phyloP scores from a whole-genome alignment of 2,113 vertebrate species.

The Phocoena phocoena region DNA sequence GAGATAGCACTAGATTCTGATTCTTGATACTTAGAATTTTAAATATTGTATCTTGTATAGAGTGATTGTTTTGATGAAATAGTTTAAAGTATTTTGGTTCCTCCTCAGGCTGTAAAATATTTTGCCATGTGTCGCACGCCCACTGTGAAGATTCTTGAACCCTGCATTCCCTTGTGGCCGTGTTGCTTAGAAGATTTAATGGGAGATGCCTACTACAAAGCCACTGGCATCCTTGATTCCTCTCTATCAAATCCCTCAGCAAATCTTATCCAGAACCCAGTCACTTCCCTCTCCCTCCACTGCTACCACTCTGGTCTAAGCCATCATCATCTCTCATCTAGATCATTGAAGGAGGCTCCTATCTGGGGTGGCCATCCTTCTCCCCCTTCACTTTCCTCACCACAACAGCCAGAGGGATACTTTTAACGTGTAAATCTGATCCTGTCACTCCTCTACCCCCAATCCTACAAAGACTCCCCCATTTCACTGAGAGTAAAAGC shows the following conservation, averaged over 20 bases:
- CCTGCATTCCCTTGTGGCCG: too few relatives aligned
- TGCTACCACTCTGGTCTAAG: not conserved
- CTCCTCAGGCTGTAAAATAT: not conserved
- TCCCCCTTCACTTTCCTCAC: not conserved
- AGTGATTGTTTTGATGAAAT: not conserved
- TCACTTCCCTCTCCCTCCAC: not conserved
- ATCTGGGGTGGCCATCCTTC: not conserved
- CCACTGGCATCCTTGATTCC: not conserved
- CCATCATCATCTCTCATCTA: not conserved
- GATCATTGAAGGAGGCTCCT: not conserved
- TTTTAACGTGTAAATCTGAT: not conserved
- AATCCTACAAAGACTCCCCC: not conserved
- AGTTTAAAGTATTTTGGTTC: not conserved
- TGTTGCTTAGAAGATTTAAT: not conserved
- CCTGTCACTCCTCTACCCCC: not conserved
- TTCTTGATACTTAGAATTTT: not conserved
- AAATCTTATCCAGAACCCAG: not conserved
- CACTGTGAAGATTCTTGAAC: not conserved
- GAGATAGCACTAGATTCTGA: not conserved
- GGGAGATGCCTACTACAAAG: not conserved
- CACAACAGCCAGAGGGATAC: not conserved
- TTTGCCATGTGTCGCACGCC: not conserved
- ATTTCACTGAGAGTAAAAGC: not conserved
- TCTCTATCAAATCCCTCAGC: not conserved
- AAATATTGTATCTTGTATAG: not conserved